A percentile compares a stretch with the other conserved stretches of the same genome.
These are phyloP conservation scores for Gouania willdenowi DNA, from an alignment of 2,797 vertebrate species.

Conservation along the genomic window DNA sequence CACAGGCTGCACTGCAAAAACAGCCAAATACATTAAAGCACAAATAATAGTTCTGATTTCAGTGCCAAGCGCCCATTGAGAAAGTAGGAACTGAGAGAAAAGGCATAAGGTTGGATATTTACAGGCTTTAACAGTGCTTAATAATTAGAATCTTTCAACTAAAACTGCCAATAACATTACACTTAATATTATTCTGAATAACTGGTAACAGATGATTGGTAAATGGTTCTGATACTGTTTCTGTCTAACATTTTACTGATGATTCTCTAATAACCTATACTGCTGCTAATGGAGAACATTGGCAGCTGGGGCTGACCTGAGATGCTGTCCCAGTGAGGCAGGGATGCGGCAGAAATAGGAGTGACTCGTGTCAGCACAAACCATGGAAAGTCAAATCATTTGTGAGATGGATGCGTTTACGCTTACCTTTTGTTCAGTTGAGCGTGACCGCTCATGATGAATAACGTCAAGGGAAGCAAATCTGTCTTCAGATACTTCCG, in stretches of 20 bases:
- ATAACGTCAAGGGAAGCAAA: conserved; percentile 27
- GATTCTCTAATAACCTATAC: conserved; percentile 29
- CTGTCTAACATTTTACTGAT: neutral
- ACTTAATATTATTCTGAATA: conserved; percentile 2
- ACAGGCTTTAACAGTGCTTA: neutral
- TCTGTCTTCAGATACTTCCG: conserved; percentile 18
- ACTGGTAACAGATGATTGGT: no score
- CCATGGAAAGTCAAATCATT: conserved; percentile 46
- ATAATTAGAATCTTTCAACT: conserved; percentile 12
- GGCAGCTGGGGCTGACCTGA: conserved; percentile 17
- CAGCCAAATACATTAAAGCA: conserved; percentile 21
- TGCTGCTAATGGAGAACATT: conserved; percentile 16
- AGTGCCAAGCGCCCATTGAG: conserved; percentile 12
- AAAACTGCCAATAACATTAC: conserved; percentile 7
- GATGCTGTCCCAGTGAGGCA: conserved; percentile 18
- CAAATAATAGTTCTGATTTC: conserved; percentile 35
- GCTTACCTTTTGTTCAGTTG: conserved; percentile 36
- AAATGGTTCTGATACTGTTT: no score
- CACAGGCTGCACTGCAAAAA: conserved; percentile 17
- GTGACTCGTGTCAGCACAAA: conserved; percentile 56
- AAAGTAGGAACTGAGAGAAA: neutral
- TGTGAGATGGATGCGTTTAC: conserved; percentile 51
- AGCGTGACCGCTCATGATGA: conserved; percentile 37
- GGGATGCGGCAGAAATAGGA: conserved; percentile 29
- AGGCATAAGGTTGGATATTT: conserved; percentile 28